Conservation (phyloP, 1,140 invertebrate species). For the Cydia pomonella region DNA sequence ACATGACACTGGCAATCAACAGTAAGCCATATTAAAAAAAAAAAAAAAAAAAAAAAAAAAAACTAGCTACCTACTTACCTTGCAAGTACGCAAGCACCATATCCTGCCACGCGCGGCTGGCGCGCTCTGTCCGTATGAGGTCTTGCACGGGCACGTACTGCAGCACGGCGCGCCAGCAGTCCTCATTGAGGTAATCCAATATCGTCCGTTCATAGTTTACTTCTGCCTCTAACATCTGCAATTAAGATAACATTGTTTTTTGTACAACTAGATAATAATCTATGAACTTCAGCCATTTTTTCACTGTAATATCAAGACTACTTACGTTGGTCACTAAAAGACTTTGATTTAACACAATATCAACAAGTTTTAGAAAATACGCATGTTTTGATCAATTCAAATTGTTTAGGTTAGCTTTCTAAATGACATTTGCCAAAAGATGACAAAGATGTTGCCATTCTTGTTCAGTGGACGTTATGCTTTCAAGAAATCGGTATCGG, state of each 20-base stretch:
- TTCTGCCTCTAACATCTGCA: neutral
- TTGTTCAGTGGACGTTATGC: too few species aligned
- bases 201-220: neutral
- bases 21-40: too few species aligned
- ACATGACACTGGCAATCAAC: too few species aligned
- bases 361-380: too few species aligned
- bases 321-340: too few species aligned
- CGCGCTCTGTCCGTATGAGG: constrained; percentile 8
- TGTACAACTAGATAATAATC: neutral
- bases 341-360: too few species aligned
- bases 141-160: neutral
- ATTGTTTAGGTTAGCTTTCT: too few species aligned
- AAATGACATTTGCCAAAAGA: neutral
- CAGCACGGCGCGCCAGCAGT: constrained; percentile 14
- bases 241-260: neutral
- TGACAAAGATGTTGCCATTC: too few species aligned
- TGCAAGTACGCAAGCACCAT: neutral
- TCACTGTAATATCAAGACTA: neutral
- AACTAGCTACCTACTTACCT: neutral
- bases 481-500: too few species aligned
- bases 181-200: constrained; percentile 1
- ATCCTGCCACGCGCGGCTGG: neutral
- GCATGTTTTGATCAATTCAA: too few species aligned
- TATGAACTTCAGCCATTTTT: neutral
- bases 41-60: too few species aligned